Evolutionary conservation across 1,140 invertebrate genomes (phyloP), one percentile per base, ranked within the genome.

Genomic region (Drosophila triauraria): DNA sequence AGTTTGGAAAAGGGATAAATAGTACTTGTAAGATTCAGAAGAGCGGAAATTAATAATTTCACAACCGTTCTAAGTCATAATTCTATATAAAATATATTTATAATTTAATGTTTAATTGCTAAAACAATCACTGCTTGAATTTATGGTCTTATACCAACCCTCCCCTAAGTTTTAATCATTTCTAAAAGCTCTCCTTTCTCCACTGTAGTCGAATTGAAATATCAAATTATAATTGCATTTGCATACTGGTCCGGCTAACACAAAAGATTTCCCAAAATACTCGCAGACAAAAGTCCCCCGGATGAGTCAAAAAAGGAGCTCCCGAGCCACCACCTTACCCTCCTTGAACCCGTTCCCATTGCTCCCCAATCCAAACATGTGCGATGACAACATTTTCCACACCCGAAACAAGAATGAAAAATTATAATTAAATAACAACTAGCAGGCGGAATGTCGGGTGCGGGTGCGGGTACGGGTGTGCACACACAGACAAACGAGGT

Each of bases 381-480:
- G 38, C 56, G 75, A 77, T 77, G 75, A 77, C 75, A 77, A 76
- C 72, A 77, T 68, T 77, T 76, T 77, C 48, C 62, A 76, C 75
- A 68, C 54, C 62, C 62, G 71, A 62, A 75, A 62, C 51, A 56
- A 60, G 75, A 63, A 65, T 61, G 61, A 60, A 82, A 82, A 82
- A 82, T 82, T 60, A 83, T 83, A 83, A 82, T 82, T 82, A 83
- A 83, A 82, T 82, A 83, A 82, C 59, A 78, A 82, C 78, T 57
- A 65, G 53, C 23, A 64, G 43, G 17, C 12, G 47, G 38, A 48
- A 43, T 35, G 69, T 32, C 35, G 38, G 35, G 44, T 35, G 42
- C 1, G n/a, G n/a, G 32, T 32, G 32, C 8, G 9, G 30, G 30
- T 35, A 8, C 10, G 10, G 17, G 43, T 17, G 56, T 15, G 20